phyloP scores from a whole-genome alignment of 2,113 vertebrate species.

The Perognathus longimembris region DNA sequence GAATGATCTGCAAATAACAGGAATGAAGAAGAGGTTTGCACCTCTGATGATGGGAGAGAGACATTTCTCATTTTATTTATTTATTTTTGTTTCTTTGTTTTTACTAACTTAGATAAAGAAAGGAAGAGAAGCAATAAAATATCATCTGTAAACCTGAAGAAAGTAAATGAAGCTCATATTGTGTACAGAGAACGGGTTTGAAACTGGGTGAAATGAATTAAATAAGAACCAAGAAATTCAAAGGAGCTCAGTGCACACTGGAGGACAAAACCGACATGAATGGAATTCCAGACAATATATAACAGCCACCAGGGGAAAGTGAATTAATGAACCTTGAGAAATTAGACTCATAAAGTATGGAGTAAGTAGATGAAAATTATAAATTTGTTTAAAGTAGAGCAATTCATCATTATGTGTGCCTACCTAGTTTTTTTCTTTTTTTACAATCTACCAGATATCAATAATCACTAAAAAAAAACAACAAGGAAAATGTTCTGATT shows the following conservation, averaged over 20 bases:
- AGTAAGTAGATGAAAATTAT: slow-evolving; percentile 59
- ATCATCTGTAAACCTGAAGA: background rate
- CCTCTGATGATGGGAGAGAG: background rate
- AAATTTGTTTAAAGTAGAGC: slow-evolving; percentile 69
- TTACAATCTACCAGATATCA: slow-evolving; percentile 51
- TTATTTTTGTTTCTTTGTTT: background rate
- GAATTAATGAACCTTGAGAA: slow-evolving; percentile 69
- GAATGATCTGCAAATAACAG: background rate
- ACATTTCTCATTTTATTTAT: background rate
- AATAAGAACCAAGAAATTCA: background rate
- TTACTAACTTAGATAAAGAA: background rate
- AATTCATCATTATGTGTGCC: slow-evolving; percentile 43
- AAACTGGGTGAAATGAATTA: background rate
- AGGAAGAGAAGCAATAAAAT: background rate
- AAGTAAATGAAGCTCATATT: background rate
- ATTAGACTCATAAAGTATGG: slow-evolving; percentile 14
- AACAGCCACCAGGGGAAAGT: slow-evolving; percentile 47
- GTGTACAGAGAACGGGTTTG: background rate
- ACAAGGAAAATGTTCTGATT: slow-evolving; percentile 16
- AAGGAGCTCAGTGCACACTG: background rate
- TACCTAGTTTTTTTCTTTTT: slow-evolving; percentile 28
- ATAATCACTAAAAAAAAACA: slow-evolving; percentile 48
- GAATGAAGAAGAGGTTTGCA: background rate
- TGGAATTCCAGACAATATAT: slow-evolving; percentile 57
- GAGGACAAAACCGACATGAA: slow-evolving; percentile 41